These are phyloP conservation scores for Drosophila sechellia DNA, from an alignment of 1,140 invertebrate species.

Conservation along the genomic window DNA sequence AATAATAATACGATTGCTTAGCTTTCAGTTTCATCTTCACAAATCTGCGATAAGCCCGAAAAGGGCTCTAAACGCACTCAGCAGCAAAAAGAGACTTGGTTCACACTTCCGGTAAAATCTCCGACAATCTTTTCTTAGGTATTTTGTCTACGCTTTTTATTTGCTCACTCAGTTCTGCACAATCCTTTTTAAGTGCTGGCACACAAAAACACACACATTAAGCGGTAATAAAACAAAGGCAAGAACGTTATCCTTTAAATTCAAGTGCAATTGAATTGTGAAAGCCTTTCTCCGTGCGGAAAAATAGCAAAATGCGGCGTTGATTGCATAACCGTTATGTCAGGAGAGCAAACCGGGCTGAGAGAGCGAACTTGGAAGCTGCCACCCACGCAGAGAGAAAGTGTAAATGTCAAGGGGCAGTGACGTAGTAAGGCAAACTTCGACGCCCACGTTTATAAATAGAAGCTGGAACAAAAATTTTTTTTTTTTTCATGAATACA, in stretches of 20 bases:
- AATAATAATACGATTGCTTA: neutral
- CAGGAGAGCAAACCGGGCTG: slow-evolving; percentile 30
- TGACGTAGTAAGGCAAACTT: slow-evolving; percentile 66
- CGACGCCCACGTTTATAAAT: slow-evolving; percentile 22
- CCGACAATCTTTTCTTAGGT: slow-evolving; percentile 22
- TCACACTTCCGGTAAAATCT: slow-evolving; percentile 27
- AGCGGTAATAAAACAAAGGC: slow-evolving; percentile 52
- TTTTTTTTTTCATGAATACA: neutral
- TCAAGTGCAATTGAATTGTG: slow-evolving; percentile 61
- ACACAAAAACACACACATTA: slow-evolving; percentile 14
- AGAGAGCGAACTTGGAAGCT: slow-evolving; percentile 37
- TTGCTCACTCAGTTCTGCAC: slow-evolving; percentile 23
- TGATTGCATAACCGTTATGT: slow-evolving; percentile 73
- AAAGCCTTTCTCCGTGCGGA: slow-evolving; percentile 27
- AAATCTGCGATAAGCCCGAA: slow-evolving; percentile 25
- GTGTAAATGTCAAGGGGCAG: slow-evolving; percentile 70
- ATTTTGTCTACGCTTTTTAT: slow-evolving; percentile 16
- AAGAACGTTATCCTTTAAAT: slow-evolving; percentile 66
- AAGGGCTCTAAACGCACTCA: slow-evolving; percentile 21
- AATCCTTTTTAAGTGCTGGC: slow-evolving; percentile 35
- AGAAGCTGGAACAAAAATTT: too few relatives aligned
- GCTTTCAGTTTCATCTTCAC: slow-evolving; percentile 1
- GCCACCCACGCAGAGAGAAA: slow-evolving; percentile 31
- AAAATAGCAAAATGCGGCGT: slow-evolving; percentile 33
- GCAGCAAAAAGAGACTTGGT: slow-evolving; percentile 16